phyloP scores from a whole-genome alignment of 2,888 invertebrate species.

The Caprella mutica region DNA sequence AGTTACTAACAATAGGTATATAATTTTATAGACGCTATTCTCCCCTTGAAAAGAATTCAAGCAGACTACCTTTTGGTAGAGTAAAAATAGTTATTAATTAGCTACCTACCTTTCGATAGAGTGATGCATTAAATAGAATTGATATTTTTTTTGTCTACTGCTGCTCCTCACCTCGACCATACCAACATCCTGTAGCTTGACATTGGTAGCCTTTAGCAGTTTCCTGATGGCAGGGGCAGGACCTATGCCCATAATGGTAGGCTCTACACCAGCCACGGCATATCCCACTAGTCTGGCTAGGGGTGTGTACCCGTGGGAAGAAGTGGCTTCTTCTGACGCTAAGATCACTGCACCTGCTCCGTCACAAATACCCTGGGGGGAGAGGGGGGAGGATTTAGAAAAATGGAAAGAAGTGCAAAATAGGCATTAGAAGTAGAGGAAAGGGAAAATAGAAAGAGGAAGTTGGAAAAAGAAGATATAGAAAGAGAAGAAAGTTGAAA shows the following conservation, averaged over 20 bases:
- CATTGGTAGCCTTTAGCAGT: slow-evolving; percentile 64
- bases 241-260: slow-evolving; percentile 95
- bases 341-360: slow-evolving; percentile 89
- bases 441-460: too few relatives aligned
- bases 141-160: not conserved
- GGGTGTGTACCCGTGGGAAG: slow-evolving; percentile 67
- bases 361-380: slow-evolving; percentile 75
- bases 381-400: slow-evolving; percentile 36
- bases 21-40: too few relatives aligned
- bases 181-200: slow-evolving; percentile 75
- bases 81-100: too few relatives aligned
- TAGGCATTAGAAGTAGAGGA: not conserved
- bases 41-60: too few relatives aligned
- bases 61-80: too few relatives aligned
- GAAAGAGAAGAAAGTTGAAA: too few relatives aligned
- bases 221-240: slow-evolving; percentile 87
- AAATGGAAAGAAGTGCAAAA: slow-evolving; percentile 15
- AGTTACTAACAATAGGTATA: too few relatives aligned
- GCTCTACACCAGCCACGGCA: slow-evolving; percentile 88
- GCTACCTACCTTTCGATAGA: too few relatives aligned
- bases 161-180: slow-evolving; percentile 63
- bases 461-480: too few relatives aligned
- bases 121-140: too few relatives aligned
- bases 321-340: slow-evolving; percentile 80
- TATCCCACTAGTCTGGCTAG: slow-evolving; percentile 83